Conservation (phyloP, 35 echinoderm and acorn worm genomes). For the Lytechinus variegatus region DNA sequence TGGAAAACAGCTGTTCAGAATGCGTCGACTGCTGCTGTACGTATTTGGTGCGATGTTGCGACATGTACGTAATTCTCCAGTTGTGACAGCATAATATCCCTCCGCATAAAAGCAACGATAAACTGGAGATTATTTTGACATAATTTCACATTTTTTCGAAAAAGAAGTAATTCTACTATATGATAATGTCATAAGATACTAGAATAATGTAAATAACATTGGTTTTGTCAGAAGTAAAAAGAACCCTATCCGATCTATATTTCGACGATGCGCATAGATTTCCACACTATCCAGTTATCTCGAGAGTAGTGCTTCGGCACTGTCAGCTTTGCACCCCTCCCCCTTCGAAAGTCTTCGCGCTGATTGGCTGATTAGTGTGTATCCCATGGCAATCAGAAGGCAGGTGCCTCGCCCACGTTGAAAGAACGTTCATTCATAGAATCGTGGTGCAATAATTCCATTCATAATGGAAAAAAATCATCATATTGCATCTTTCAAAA, state of each 20-base stretch:
- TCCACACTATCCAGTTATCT: background rate
- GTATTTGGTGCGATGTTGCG: conserved; percentile 38
- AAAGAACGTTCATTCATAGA: background rate
- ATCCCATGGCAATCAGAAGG: background rate
- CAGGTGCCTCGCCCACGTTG: background rate
- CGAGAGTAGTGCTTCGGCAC: background rate
- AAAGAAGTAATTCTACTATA: background rate
- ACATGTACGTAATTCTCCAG: conserved; percentile 36
- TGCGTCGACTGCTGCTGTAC: background rate
- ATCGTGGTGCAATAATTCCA: background rate
- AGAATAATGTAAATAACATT: background rate
- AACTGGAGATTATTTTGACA: background rate
- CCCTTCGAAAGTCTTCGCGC: background rate
- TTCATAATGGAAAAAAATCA: background rate
- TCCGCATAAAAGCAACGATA: background rate
- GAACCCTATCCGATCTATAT: background rate
- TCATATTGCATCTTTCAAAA: background rate
- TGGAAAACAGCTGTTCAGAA: background rate
- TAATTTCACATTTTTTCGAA: background rate
- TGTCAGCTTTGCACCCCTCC: background rate
- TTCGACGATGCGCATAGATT: background rate
- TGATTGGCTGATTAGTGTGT: background rate
- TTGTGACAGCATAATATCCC: conserved; percentile 18
- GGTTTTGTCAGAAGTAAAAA: background rate
- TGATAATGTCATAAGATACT: background rate